Conservation (phyloP, 2,797 vertebrate genomes). For the Linurgus olivaceus region DNA sequence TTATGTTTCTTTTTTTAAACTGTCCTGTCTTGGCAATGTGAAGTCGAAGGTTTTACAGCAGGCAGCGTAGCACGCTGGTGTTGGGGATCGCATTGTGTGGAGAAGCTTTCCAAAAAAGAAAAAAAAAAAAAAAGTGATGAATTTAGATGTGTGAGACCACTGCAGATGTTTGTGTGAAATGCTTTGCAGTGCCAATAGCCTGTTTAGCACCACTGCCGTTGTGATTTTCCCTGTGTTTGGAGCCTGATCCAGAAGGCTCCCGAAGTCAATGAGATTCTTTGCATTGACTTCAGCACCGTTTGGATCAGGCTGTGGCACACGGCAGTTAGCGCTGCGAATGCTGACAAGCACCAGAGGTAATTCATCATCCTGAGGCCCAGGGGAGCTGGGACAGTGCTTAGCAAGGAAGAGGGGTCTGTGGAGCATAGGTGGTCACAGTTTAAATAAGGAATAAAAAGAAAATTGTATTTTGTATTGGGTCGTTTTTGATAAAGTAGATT, state of each 20-base stretch:
- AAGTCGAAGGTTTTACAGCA: slow-evolving; percentile 21
- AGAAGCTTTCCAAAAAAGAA: neutral
- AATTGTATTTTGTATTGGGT: neutral
- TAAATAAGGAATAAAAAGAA: neutral
- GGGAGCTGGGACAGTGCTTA: neutral
- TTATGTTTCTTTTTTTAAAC: slow-evolving; percentile 23
- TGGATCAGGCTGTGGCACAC: neutral
- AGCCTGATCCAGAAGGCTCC: neutral
- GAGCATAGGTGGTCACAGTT: neutral
- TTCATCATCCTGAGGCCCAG: neutral
- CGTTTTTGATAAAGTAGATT: neutral
- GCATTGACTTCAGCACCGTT: neutral
- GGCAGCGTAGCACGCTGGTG: neutral
- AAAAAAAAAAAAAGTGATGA: neutral
- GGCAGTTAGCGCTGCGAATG: neutral
- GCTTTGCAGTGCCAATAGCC: neutral
- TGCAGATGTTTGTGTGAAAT: slow-evolving; percentile 1
- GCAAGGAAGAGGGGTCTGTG: neutral
- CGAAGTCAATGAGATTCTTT: slow-evolving; percentile 39
- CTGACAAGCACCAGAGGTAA: neutral
- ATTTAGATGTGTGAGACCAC: neutral
- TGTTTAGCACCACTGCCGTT: neutral
- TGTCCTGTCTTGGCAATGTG: neutral
- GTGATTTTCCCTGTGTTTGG: neutral
- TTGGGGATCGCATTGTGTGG: neutral